Percentiles rank a stretch among this genome's conserved stretches.
phyloP scores from a whole-genome alignment of 2,113 vertebrate species.

The Dicrurus megarhynchus region DNA sequence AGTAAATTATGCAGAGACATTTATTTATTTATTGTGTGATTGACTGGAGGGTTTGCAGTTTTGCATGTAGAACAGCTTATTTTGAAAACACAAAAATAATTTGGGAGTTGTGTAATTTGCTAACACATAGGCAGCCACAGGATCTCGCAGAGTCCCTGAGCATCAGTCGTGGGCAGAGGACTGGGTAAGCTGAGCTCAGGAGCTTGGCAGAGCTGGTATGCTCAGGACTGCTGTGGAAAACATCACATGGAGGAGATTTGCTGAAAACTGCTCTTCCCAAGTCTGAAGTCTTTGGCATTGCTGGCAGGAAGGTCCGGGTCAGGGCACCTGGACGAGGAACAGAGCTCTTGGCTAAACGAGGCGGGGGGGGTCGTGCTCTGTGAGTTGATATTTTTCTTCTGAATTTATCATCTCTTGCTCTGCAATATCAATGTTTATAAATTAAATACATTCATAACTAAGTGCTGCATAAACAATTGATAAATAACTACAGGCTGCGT shows the following conservation, averaged over 20 bases:
- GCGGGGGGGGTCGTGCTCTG: background rate
- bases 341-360: fast-evolving
- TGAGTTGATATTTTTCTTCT: background rate
- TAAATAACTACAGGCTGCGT: background rate
- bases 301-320: background rate
- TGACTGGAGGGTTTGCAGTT: background rate
- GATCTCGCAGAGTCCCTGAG: background rate
- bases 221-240: background rate
- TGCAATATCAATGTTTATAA: background rate
- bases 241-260: background rate
- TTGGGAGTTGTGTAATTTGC: background rate
- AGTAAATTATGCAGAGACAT: background rate
- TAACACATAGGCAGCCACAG: fast-evolving
- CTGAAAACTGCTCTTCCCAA: background rate
- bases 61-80: background rate
- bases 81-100: background rate
- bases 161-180: background rate
- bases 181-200: background rate
- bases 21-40: background rate
- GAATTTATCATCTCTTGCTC: background rate
- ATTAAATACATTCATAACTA: slow-evolving; percentile 25
- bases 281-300: fast-evolving
- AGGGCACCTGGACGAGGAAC: fast-evolving
- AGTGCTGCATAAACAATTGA: background rate
- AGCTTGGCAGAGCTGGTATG: background rate